Evolutionary conservation across 2,888 invertebrate species (phyloP).

Genomic region (Dexiosoma caninum): DNA sequence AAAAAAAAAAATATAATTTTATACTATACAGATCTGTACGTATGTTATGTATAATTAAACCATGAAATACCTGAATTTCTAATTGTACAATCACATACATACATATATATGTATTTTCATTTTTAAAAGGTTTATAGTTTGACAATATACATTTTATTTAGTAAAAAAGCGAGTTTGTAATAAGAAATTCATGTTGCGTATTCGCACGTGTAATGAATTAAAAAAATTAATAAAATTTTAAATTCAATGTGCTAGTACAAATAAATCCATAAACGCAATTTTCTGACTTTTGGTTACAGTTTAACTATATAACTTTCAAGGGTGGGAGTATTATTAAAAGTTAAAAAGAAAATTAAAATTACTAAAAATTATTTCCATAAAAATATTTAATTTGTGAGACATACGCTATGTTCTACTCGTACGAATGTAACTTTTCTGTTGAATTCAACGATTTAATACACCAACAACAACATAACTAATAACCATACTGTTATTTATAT

Average conservation of each 20-base stretch:
- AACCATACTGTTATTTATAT: too few relatives aligned
- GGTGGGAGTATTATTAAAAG: slow-evolving; percentile 54
- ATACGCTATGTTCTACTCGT: too few relatives aligned
- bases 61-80: neutral
- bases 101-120: too few relatives aligned
- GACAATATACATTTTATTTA: neutral
- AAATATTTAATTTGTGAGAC: neutral
- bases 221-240: slow-evolving; percentile 3
- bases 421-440: too few relatives aligned
- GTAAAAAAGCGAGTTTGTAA: neutral
- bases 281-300: slow-evolving; percentile 44
- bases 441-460: too few relatives aligned
- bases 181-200: slow-evolving; percentile 49
- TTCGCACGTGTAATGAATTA: slow-evolving; percentile 48
- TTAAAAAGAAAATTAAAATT: too few relatives aligned
- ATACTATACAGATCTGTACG: too few relatives aligned
- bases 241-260: slow-evolving; percentile 20
- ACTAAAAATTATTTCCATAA: neutral
- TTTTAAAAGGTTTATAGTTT: neutral
- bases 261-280: slow-evolving; percentile 26
- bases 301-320: slow-evolving; percentile 41
- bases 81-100: neutral
- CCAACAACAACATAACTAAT: too few relatives aligned
- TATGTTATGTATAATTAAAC: too few relatives aligned
- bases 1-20: too few relatives aligned